phyloP scores from a whole-genome alignment of 30 jellyfish, hydroid and myxozoan genomes.

The Hydractinia symbiolongicarpus region DNA sequence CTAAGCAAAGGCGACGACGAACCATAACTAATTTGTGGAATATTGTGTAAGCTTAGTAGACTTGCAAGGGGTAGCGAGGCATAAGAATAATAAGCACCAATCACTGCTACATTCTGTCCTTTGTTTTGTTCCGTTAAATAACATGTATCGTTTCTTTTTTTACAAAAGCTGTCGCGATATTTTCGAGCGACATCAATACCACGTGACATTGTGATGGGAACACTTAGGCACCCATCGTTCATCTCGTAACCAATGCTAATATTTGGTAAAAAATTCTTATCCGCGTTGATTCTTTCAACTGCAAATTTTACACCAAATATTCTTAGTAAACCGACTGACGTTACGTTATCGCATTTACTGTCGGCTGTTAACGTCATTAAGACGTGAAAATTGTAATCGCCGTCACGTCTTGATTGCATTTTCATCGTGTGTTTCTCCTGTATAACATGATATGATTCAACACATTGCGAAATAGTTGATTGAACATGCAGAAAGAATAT shows the following conservation, averaged over 20 bases:
- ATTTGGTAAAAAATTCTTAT: conserved; percentile 48
- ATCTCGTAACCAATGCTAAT: conserved; percentile 60
- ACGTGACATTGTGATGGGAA: conserved; percentile 64
- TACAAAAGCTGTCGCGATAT: conserved; percentile 65
- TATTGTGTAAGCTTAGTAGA: conserved; percentile 54
- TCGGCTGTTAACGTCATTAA: conserved; percentile 48
- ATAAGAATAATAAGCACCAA: conserved; percentile 67
- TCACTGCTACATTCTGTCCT: conserved; percentile 55
- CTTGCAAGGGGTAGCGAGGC: conserved; percentile 79
- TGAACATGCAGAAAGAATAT: too few relatives aligned
- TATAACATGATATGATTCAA: too few relatives aligned
- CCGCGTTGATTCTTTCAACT: conserved; percentile 22
- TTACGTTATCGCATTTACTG: conserved; percentile 12
- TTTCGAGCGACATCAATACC: conserved; percentile 74
- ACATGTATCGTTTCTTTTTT: conserved; percentile 54
- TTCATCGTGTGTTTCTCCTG: not conserved
- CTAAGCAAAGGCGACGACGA: conserved; percentile 84
- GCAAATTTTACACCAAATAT: conserved; percentile 75
- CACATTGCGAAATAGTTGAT: too few relatives aligned
- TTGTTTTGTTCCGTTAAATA: not conserved
- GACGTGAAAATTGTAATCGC: conserved; percentile 67
- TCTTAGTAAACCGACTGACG: conserved; percentile 48
- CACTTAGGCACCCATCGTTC: conserved; percentile 57
- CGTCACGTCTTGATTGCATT: conserved; percentile 17
- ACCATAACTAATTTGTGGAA: conserved; percentile 78